Conservation (phyloP, 2,888 invertebrate species). For the Chloroclysta siterata region DNA sequence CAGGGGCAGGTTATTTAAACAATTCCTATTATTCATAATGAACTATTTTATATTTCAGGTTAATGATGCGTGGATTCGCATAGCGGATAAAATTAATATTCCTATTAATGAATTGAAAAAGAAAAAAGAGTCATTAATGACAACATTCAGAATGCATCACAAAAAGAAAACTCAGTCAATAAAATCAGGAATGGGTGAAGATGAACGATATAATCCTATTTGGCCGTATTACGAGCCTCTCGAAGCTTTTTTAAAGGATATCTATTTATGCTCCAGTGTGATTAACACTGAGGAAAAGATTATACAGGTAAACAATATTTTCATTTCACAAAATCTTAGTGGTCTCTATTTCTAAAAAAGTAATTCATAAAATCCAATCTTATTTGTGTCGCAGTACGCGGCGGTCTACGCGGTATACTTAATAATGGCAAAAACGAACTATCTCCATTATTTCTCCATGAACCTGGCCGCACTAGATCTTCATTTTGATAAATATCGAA, state of each 20-base stretch:
- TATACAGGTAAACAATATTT: conserved; percentile 13
- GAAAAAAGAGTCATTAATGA: conserved; percentile 18
- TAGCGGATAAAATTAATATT: conserved; percentile 23
- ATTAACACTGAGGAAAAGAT: conserved; percentile 12
- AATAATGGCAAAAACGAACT: conserved; percentile 14
- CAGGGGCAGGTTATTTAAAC: conserved; percentile 22
- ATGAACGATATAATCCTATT: conserved; percentile 18
- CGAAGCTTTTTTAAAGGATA: conserved; percentile 11
- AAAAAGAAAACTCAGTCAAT: conserved; percentile 22
- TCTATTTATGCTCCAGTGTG: conserved; percentile 12
- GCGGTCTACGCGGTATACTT: conserved; percentile 12
- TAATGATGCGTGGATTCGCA: conserved; percentile 21
- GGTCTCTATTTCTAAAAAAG: conserved; percentile 12
- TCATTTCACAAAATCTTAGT: conserved; percentile 12
- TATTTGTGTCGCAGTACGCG: conserved; percentile 14
- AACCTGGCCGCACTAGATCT: conserved; percentile 11
- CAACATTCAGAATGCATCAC: conserved; percentile 17
- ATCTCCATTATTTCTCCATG: conserved; percentile 13
- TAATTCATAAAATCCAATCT: conserved; percentile 12
- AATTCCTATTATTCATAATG: conserved; percentile 20
- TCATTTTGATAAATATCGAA: conserved; percentile 15
- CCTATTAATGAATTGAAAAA: conserved; percentile 20
- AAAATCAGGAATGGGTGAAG: conserved; percentile 14
- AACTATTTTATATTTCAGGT: conserved; percentile 23
- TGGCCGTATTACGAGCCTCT: conserved; percentile 19